Percentiles rank a stretch among this genome's conserved stretches.
Conservation (phyloP, 2,113 vertebrate genomes). For the Tiliqua scincoides region DNA sequence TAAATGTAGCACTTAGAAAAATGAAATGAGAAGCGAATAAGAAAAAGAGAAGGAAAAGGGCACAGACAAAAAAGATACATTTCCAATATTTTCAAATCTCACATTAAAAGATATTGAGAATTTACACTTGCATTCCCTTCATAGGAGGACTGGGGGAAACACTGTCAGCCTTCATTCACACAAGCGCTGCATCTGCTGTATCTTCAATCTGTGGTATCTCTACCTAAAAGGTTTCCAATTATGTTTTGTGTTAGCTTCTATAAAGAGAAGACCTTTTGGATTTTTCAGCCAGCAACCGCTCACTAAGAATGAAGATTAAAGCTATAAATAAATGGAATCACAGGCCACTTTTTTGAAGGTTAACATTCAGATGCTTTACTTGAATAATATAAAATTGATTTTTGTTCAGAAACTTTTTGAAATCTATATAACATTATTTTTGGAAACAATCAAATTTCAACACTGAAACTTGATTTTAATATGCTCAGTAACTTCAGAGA, state of each 20-base stretch:
- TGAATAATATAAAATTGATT: neutral
- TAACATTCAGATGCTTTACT: neutral
- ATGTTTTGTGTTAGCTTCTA: constrained; percentile 21
- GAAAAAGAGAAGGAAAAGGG: too few relatives aligned
- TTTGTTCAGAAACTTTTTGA: neutral
- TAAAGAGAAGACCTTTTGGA: constrained; percentile 19
- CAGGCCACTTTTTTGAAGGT: neutral
- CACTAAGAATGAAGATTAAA: constrained; percentile 20
- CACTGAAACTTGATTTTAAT: neutral
- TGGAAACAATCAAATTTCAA: neutral
- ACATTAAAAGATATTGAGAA: neutral
- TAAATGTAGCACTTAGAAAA: too few relatives aligned
- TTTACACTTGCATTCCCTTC: neutral
- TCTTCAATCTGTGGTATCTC: neutral
- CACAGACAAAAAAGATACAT: neutral
- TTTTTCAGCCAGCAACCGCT: constrained; percentile 22
- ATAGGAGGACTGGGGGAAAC: neutral
- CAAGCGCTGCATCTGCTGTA: too few relatives aligned
- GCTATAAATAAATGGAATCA: neutral
- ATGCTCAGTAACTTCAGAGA: neutral
- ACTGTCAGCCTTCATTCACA: too few relatives aligned
- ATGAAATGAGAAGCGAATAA: too few relatives aligned
- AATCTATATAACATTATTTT: neutral
- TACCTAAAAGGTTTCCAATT: neutral
- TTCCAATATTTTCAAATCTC: neutral